Evolutionary conservation across 2,888 invertebrate species (phyloP).

Genomic region (Eumerus sabulonum): DNA sequence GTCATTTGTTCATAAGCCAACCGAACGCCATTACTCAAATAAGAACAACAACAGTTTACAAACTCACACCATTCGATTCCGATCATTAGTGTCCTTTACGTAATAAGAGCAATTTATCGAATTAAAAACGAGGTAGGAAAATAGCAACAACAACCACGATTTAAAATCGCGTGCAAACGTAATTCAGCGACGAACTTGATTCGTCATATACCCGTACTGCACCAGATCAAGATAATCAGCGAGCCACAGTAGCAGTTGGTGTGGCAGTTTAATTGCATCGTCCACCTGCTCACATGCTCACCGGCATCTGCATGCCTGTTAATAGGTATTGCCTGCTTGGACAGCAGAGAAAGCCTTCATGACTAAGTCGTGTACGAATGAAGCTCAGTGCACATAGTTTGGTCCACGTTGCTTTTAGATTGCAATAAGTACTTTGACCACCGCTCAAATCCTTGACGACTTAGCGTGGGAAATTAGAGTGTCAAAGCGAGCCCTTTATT

Average conservation of each 20-base stretch:
- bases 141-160: not conserved
- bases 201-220: constrained; percentile 21
- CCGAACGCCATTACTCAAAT: constrained; percentile 7
- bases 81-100: constrained; percentile 52
- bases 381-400: constrained; percentile 7
- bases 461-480: constrained; percentile 65
- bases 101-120: constrained; percentile 46
- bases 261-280: constrained; percentile 21
- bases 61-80: constrained; percentile 31
- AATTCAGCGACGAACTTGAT: constrained; percentile 41
- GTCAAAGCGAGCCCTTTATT: constrained; percentile 36
- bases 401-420: constrained; percentile 37
- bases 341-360: not conserved
- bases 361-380: no score
- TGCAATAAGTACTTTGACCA: constrained; percentile 26
- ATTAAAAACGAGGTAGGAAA: constrained; percentile 38
- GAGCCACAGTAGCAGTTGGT: constrained; percentile 3
- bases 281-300: constrained; percentile 18
- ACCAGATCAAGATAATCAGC: no score
- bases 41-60: constrained; percentile 39
- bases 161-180: constrained; percentile 52
- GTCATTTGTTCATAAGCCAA: constrained; percentile 39
- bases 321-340: constrained; percentile 36
- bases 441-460: constrained; percentile 59
- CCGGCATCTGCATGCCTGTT: constrained; percentile 39